These are phyloP conservation scores for Melanostoma scalare DNA, from an alignment of 2,888 invertebrate species.

Conservation along the genomic window DNA sequence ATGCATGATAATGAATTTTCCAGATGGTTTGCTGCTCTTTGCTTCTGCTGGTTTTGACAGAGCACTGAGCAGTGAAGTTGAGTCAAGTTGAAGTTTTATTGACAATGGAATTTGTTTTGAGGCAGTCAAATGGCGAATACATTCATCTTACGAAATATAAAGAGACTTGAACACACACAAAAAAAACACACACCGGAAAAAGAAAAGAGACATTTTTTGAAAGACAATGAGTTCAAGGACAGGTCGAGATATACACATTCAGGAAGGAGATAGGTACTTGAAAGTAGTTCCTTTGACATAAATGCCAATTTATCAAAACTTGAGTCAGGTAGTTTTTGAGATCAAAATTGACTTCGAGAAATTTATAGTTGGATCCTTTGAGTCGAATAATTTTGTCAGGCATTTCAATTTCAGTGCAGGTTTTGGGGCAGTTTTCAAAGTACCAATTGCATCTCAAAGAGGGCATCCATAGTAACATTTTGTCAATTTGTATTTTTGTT, in stretches of 20 bases:
- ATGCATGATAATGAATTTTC: conserved; percentile 70
- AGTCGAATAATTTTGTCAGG: too few relatives aligned
- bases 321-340: neutral
- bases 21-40: conserved; percentile 59
- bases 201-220: neutral
- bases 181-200: conserved; percentile 1
- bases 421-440: too few relatives aligned
- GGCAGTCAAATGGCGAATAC: conserved; percentile 52
- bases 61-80: conserved; percentile 22
- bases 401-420: too few relatives aligned
- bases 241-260: neutral
- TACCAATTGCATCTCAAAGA: too few relatives aligned
- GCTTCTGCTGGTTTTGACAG: conserved; percentile 13
- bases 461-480: too few relatives aligned
- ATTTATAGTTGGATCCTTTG: neutral
- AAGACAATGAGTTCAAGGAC: conserved; percentile 8
- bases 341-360: neutral
- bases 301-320: conserved; percentile 45
- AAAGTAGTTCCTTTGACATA: conserved; percentile 30
- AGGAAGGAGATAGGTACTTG: neutral
- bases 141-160: conserved; percentile 31
- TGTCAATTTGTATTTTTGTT: too few relatives aligned
- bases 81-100: conserved; percentile 63
- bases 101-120: conserved; percentile 65
- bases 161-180: neutral